Evolutionary conservation across 2,888 invertebrate genomes (phyloP), one percentile per base, ranked within the genome.

Genomic region (Temnothorax unifasciatus): DNA sequence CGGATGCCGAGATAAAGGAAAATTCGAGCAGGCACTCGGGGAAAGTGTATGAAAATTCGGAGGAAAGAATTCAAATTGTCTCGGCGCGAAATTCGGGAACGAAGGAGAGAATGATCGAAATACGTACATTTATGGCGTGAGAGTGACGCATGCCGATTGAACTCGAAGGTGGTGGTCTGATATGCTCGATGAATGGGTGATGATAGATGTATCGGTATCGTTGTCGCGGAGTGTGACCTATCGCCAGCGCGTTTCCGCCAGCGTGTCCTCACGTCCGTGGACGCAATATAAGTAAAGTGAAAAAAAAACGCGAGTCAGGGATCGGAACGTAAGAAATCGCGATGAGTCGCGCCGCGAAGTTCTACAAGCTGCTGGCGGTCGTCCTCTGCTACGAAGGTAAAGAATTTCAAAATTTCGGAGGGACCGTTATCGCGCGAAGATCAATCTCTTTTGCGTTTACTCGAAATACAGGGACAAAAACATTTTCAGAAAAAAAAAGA

Each of bases 131-230:
- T 44, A 47, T 38, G 73, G 84, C 75, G 84, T 83, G 66, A 87
- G 82, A 83, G 73, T 79, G 86, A 66, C 79, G 79, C 82, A 86
- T 85, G 82, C 69, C 63, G 41, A 83, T 85, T 86, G 68, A 87
- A 86, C 85, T 59, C 83, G 74, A 89, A 87, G 90, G 90, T 91
- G 90, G 86, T 89, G 87, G 90, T 79, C 68, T 41, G 47, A 47
- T 47, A 83, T 77, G 77, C 85, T 92, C 86, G 89, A 92, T 91
- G 90, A 91, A 93, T 93, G 88, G 89, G 93, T 92, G 93, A 93
- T 93, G 93, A 92, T 92, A 92, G 91, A 93, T 92, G 92, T 92
- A 91, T 73, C 85, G 85, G 83, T 59, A 29, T 86, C 76, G 82
- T 75, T 86, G 86, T 77, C 63, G 34, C 71, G 59, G 83, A 64